Evolutionary conservation across 2,113 vertebrate species (phyloP).

Genomic region (Paedocypris sp.): DNA sequence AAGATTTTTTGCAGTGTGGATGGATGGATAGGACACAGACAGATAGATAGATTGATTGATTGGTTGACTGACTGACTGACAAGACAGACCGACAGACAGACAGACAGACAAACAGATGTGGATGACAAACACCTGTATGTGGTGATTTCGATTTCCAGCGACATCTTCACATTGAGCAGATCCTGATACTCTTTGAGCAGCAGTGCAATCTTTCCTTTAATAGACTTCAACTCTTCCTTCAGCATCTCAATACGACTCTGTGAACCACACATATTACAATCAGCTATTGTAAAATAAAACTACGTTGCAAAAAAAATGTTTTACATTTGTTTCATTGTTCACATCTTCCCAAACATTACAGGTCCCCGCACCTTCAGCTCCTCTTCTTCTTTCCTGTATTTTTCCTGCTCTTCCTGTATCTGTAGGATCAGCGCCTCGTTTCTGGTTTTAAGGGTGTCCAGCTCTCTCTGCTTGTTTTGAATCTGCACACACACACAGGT

Average conservation of each 20-base stretch:
- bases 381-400: conserved; percentile 40
- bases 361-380: conserved; percentile 47
- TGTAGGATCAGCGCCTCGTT: conserved; percentile 53
- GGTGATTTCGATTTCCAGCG: conserved; percentile 64
- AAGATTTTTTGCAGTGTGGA: too few species aligned
- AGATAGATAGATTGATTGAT: too few species aligned
- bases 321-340: too few species aligned
- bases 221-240: conserved; percentile 46
- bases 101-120: too few species aligned
- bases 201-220: conserved; percentile 59
- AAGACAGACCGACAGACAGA: too few species aligned
- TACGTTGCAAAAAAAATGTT: too few species aligned
- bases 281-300: too few species aligned
- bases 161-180: conserved; percentile 63
- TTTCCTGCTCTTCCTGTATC: conserved; percentile 45
- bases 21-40: too few species aligned
- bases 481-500: conserved; percentile 37
- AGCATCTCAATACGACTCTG: conserved; percentile 40
- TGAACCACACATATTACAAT: too few species aligned
- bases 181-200: conserved; percentile 65
- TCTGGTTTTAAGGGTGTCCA: conserved; percentile 52
- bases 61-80: too few species aligned
- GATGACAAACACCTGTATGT: conserved; percentile 57
- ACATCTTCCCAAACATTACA: too few species aligned
- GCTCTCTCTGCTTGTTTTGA: conserved; percentile 52